A percentile compares a stretch with the other conserved stretches of the same genome.
These are phyloP conservation scores for Canis aureus DNA, from an alignment of 2,113 vertebrate genomes.

Conservation along the genomic window DNA sequence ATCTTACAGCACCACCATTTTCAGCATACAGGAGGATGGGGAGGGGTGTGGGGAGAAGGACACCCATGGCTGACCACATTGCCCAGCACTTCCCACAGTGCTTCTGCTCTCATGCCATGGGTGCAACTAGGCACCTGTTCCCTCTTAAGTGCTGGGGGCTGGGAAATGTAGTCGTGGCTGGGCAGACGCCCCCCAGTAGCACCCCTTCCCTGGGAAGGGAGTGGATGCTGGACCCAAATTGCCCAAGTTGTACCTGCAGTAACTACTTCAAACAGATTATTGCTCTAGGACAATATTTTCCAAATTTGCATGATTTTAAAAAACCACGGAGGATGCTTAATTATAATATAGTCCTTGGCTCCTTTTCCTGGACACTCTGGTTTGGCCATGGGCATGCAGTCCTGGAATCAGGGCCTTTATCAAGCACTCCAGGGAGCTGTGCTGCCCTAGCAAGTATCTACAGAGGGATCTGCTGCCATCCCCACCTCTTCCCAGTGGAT, in stretches of 20 bases:
- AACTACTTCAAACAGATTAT: background rate
- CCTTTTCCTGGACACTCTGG: background rate
- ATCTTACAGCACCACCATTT: background rate
- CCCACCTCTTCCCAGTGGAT: background rate
- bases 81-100: background rate
- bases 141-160: background rate
- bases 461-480: background rate
- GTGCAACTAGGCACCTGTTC: background rate
- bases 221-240: background rate
- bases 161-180: accelerated
- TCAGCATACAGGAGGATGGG: background rate
- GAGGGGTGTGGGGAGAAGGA: no score
- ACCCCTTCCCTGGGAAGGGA: background rate
- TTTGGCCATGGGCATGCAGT: background rate
- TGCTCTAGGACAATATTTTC: background rate
- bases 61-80: accelerated
- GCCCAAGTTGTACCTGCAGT: background rate
- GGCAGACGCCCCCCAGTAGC: background rate
- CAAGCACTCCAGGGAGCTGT: background rate
- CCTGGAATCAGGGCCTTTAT: background rate
- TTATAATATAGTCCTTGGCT: background rate
- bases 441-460: background rate
- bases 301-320: background rate
- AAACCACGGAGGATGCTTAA: background rate
- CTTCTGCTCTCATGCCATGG: accelerated